phyloP scores from a whole-genome alignment of 2,888 invertebrate genomes.

The Tiphia femorata region DNA sequence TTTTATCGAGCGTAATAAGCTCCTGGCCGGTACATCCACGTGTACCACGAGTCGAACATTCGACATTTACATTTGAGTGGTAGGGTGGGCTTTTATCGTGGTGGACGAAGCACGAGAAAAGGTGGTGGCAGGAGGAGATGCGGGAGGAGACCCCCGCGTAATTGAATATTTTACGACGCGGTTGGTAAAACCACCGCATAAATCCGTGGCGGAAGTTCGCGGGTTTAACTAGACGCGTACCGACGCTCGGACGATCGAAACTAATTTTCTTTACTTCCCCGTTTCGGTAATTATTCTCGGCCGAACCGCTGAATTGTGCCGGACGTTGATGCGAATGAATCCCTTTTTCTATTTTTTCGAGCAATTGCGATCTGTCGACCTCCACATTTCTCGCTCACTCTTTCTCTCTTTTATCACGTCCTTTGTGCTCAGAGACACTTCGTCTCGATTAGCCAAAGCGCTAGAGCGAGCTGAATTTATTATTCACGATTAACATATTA shows the following conservation, averaged over 20 bases:
- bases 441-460: too few species aligned
- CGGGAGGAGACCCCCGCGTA: conserved; percentile 10
- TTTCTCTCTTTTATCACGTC: too few species aligned
- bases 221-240: conserved; percentile 3
- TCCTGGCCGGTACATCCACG: background rate
- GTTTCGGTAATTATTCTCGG: conserved; percentile 13
- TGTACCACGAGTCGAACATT: too few species aligned
- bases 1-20: too few species aligned
- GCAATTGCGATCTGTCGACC: too few species aligned
- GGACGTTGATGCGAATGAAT: too few species aligned
- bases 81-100: background rate
- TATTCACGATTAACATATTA: too few species aligned
- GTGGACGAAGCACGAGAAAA: background rate
- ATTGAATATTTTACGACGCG: conserved; percentile 35
- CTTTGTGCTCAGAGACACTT: too few species aligned
- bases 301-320: conserved; percentile 12
- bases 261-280: conserved; percentile 19
- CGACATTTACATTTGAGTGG: conserved; percentile 20
- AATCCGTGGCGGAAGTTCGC: conserved; percentile 21
- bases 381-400: too few species aligned
- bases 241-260: conserved; percentile 14
- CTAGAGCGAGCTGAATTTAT: too few species aligned
- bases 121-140: conserved; percentile 6
- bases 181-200: conserved; percentile 24
- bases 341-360: too few species aligned